Conservation (phyloP, 2,888 invertebrate genomes). For the Rutpela maculata region DNA sequence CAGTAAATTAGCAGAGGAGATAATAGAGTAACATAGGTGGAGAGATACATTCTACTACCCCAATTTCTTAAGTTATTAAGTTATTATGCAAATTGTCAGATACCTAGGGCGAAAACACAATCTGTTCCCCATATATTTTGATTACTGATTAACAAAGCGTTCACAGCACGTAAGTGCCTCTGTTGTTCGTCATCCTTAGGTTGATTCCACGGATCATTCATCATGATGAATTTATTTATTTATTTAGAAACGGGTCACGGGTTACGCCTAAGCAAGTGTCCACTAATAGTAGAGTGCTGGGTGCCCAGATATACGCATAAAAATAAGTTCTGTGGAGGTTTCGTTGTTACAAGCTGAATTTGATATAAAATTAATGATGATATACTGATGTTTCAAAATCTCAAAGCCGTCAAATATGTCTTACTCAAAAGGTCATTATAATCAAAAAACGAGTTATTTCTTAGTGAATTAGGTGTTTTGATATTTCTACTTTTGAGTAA, state of each 20-base stretch:
- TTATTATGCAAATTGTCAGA: slow-evolving; percentile 7
- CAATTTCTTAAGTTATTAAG: slow-evolving; percentile 1
- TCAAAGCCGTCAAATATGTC: no score
- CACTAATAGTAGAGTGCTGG: no score
- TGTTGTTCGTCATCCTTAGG: neutral
- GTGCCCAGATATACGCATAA: no score
- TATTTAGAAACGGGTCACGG: neutral
- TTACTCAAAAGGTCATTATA: no score
- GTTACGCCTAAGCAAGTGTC: no score
- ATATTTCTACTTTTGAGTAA: no score
- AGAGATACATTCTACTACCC: slow-evolving; percentile 1
- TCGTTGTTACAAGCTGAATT: no score
- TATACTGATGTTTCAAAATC: no score
- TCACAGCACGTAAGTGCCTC: neutral
- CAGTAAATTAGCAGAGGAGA: neutral
- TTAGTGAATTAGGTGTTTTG: no score
- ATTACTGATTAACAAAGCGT: neutral
- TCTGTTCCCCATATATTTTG: neutral
- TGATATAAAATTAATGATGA: no score
- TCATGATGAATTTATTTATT: neutral
- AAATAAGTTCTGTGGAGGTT: no score
- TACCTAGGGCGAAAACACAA: neutral
- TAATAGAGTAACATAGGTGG: neutral
- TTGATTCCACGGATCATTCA: neutral
- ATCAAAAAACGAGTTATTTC: no score